A percentile compares a stretch with the other conserved stretches of the same genome.
These are phyloP conservation scores for Enteromius treurensis DNA, from an alignment of 2,797 vertebrate species.

Conservation along the genomic window DNA sequence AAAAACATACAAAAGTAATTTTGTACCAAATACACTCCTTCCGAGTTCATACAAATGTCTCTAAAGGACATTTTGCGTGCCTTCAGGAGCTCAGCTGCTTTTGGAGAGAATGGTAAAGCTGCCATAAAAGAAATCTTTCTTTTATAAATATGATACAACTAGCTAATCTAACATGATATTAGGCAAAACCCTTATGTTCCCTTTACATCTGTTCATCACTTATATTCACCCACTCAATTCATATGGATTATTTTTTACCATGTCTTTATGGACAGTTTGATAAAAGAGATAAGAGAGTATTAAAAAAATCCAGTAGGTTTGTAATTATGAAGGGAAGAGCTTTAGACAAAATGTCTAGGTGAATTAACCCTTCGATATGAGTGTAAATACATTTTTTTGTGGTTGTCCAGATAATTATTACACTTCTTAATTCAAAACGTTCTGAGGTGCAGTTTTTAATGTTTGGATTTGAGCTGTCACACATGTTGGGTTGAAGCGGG, in stretches of 20 bases:
- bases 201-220: background rate
- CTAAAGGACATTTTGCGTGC: too few species aligned
- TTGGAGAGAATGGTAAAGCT: too few species aligned
- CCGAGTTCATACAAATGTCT: too few species aligned
- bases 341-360: background rate
- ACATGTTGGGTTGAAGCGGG: background rate
- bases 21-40: too few species aligned
- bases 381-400: background rate
- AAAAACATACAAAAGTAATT: too few species aligned
- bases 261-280: background rate
- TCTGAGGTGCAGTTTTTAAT: background rate
- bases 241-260: background rate
- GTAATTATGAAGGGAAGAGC: background rate
- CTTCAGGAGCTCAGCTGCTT: too few species aligned
- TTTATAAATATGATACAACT: too few species aligned
- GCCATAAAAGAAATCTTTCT: too few species aligned
- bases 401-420: background rate
- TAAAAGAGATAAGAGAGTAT: too few species aligned
- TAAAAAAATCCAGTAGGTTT: background rate
- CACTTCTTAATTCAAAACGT: background rate
- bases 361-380: background rate
- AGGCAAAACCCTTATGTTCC: too few species aligned
- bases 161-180: too few species aligned
- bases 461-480: background rate
- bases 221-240: background rate